Evolutionary conservation across 2,797 vertebrate genomes (phyloP).

Genomic region (Petrocephalus sullivani): DNA sequence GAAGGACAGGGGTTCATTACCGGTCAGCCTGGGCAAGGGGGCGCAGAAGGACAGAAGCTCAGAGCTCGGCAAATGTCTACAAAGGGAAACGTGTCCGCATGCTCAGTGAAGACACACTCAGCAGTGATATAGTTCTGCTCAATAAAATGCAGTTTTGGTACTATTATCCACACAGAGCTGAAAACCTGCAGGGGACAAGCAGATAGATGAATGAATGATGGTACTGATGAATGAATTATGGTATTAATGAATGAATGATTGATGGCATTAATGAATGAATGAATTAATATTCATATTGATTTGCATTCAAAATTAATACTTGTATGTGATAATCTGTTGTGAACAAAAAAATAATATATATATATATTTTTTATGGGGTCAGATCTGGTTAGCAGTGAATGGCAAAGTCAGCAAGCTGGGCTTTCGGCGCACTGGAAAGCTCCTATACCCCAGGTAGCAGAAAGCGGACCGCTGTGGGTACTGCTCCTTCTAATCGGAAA

Average conservation of each 20-base stretch:
- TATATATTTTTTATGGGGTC: neutral
- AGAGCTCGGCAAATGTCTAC: neutral
- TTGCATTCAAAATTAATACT: neutral
- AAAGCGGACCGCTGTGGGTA: conserved; percentile 11
- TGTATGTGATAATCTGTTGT: neutral
- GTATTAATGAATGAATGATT: neutral
- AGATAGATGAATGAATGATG: neutral
- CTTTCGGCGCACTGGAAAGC: neutral
- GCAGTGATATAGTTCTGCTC: neutral
- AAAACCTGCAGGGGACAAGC: neutral
- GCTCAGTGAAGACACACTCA: neutral
- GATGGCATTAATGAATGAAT: neutral
- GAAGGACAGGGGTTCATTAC: conserved; percentile 93
- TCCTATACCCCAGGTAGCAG: neutral
- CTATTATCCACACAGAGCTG: neutral
- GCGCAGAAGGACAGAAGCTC: conserved; percentile 21
- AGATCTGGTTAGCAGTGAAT: conserved; percentile 23
- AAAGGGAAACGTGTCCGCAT: conserved; percentile 16
- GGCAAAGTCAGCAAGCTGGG: conserved; percentile 19
- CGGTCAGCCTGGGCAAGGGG: conserved; percentile 74
- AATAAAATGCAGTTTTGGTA: neutral
- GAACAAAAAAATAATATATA: neutral
- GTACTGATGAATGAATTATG: neutral
- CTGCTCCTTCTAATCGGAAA: conserved; percentile 30
- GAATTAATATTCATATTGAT: neutral